Conservation (phyloP, 2,113 vertebrate genomes). For the Felis catus region DNA sequence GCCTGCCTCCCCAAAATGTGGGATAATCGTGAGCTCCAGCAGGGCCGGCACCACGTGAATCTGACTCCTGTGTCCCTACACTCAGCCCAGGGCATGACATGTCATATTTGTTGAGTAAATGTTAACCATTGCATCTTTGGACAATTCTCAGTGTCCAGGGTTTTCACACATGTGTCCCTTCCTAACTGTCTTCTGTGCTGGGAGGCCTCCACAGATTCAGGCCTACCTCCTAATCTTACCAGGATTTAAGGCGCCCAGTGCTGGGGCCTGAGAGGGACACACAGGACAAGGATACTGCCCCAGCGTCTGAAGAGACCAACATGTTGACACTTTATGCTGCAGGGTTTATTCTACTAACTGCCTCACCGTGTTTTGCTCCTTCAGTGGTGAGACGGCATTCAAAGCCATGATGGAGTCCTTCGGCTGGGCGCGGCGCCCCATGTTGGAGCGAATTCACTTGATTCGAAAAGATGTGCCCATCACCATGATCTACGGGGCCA, state of each 20-base stretch:
- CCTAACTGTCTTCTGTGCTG: background rate
- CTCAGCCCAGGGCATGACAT: background rate
- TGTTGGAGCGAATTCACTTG: slow-evolving; percentile 90
- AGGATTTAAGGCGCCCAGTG: background rate
- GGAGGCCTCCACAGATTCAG: background rate
- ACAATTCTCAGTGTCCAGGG: background rate
- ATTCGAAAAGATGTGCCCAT: slow-evolving; percentile 89
- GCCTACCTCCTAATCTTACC: background rate
- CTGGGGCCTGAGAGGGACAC: background rate
- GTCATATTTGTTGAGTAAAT: background rate
- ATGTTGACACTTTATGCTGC: background rate
- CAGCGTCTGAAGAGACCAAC: background rate
- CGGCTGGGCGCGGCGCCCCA: slow-evolving; percentile 93
- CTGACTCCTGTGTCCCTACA: background rate
- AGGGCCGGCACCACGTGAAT: background rate
- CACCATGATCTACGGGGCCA: slow-evolving; percentile 91
- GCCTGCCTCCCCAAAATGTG: background rate
- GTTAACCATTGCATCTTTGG: background rate
- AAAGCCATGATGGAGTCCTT: slow-evolving; percentile 91
- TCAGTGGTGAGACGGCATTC: slow-evolving; percentile 93
- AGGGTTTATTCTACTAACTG: background rate
- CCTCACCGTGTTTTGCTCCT: background rate
- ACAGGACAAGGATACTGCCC: background rate
- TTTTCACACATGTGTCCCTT: background rate
- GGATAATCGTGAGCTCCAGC: background rate